Evolutionary conservation across 2,113 vertebrate genomes (phyloP).

Genomic region (Datnioides undecimradiatus): DNA sequence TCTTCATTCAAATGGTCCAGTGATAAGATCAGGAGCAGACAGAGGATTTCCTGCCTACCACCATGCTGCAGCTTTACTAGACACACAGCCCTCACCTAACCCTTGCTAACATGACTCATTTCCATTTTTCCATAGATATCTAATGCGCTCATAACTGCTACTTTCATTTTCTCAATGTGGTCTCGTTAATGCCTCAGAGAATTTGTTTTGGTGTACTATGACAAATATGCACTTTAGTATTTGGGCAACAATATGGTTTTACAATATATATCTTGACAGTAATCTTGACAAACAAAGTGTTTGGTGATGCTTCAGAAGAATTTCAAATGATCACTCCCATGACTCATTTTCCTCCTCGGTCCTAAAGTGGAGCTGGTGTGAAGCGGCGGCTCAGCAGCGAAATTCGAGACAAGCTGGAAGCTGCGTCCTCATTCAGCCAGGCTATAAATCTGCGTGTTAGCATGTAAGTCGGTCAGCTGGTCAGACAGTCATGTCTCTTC

Average conservation of each 20-base stretch:
- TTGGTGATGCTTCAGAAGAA: not conserved
- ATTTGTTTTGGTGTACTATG: not conserved
- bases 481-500: slow-evolving; percentile 49
- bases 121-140: not conserved
- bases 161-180: not conserved
- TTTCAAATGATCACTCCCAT: not conserved
- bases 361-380: slow-evolving; percentile 27
- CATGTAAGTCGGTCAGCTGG: slow-evolving; percentile 58
- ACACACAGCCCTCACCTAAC: slow-evolving; percentile 26
- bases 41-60: slow-evolving; percentile 75
- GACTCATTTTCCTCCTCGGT: slow-evolving; percentile 19
- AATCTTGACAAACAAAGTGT: too few species aligned
- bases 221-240: not conserved
- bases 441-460: slow-evolving; percentile 60
- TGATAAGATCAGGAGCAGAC: slow-evolving; percentile 76
- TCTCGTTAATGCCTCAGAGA: not conserved
- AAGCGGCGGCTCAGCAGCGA: slow-evolving; percentile 25
- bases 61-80: slow-evolving; percentile 21
- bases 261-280: slow-evolving; percentile 11
- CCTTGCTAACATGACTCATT: not conserved
- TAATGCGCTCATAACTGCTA: not conserved
- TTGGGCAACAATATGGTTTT: not conserved
- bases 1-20: slow-evolving; percentile 52
- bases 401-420: slow-evolving; percentile 50
- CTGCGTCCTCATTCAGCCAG: slow-evolving; percentile 38